phyloP scores from a whole-genome alignment of 2,113 vertebrate genomes.

The Erythrolamprus reginae region DNA sequence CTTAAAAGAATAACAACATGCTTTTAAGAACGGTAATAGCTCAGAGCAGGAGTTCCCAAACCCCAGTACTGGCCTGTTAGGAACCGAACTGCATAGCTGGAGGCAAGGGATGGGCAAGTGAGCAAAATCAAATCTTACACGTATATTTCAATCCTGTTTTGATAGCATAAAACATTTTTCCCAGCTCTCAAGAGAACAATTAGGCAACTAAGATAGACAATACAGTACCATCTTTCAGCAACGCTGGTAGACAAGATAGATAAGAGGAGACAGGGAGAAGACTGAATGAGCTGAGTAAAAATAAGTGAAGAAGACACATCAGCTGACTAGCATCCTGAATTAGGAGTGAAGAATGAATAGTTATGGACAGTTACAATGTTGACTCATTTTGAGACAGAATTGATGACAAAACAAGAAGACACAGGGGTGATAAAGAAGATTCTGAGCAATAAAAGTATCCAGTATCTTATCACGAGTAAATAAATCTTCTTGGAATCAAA shows the following conservation, averaged over 20 bases:
- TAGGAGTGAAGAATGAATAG: background rate
- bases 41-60: background rate
- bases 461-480: background rate
- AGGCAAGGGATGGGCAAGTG: background rate
- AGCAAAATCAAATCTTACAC: too few relatives aligned
- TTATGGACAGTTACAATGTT: background rate
- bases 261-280: background rate
- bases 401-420: background rate
- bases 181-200: background rate
- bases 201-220: background rate
- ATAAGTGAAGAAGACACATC: background rate
- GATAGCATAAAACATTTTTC: background rate
- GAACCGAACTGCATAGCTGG: background rate
- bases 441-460: background rate
- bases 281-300: background rate
- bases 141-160: background rate
- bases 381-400: background rate
- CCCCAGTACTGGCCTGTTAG: background rate
- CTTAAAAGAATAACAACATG: background rate
- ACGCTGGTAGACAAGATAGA: background rate
- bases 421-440: background rate
- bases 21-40: background rate
- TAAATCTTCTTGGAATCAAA: background rate
- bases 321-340: background rate
- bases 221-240: background rate